Conservation (phyloP, 1,140 invertebrate genomes). For the Aphelenchoides avenae region DNA sequence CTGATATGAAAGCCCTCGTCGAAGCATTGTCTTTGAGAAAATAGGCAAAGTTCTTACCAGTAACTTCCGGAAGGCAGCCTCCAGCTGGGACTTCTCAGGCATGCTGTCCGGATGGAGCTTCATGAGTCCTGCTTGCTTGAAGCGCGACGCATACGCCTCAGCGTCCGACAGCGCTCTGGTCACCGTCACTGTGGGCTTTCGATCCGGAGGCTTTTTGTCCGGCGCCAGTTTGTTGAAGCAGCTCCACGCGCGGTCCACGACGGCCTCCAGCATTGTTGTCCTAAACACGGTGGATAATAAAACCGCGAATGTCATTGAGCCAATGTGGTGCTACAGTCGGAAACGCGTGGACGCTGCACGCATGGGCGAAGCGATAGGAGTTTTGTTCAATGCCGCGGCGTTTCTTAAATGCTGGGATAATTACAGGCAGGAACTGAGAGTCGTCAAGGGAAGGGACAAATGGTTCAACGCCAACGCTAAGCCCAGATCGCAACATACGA, state of each 20-base stretch:
- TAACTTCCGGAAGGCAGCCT: slow-evolving; percentile 17
- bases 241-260: slow-evolving; percentile 32
- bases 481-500: too few relatives aligned
- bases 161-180: slow-evolving; percentile 1
- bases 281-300: too few relatives aligned
- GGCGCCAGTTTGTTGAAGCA: slow-evolving; percentile 29
- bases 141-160: neutral
- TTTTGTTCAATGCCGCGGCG: too few relatives aligned
- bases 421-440: too few relatives aligned
- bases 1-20: neutral
- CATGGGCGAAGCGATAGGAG: too few relatives aligned
- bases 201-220: slow-evolving; percentile 29
- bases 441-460: too few relatives aligned
- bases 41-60: slow-evolving; percentile 15
- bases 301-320: too few relatives aligned
- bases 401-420: too few relatives aligned
- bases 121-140: neutral
- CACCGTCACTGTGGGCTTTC: slow-evolving; percentile 7
- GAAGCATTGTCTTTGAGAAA: slow-evolving; percentile 6
- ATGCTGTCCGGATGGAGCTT: slow-evolving; percentile 2
- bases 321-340: too few relatives aligned
- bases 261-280: slow-evolving; percentile 33
- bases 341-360: too few relatives aligned
- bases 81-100: slow-evolving; percentile 17
- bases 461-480: too few relatives aligned